Evolutionary conservation across 2,888 invertebrate species (phyloP).

Genomic region (Elegia similella): DNA sequence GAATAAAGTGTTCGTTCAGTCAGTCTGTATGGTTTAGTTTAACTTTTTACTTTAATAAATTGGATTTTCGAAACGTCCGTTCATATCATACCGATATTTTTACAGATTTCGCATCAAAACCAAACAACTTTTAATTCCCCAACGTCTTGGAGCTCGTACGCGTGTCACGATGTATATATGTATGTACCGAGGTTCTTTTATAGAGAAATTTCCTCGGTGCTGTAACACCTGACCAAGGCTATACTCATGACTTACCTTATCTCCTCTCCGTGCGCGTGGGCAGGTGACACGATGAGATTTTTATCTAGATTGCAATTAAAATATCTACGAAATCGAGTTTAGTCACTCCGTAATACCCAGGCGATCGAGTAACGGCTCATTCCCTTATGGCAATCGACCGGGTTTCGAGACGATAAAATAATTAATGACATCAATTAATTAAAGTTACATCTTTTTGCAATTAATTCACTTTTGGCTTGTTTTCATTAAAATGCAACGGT

Average conservation of each 20-base stretch:
- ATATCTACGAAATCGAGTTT: constrained; percentile 14
- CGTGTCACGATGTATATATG: too few relatives aligned
- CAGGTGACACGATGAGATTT: constrained; percentile 9
- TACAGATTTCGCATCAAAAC: too few relatives aligned
- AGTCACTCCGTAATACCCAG: neutral
- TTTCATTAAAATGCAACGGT: neutral
- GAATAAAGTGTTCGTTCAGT: too few relatives aligned
- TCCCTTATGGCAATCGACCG: neutral
- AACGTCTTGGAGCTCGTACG: too few relatives aligned
- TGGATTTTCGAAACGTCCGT: too few relatives aligned
- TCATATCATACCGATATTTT: too few relatives aligned
- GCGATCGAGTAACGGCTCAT: neutral
- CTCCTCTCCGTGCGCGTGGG: constrained; percentile 5
- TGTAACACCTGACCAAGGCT: too few relatives aligned
- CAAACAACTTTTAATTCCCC: too few relatives aligned
- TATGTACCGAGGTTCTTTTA: too few relatives aligned
- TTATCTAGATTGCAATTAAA: constrained; percentile 18
- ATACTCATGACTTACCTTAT: constrained; percentile 1
- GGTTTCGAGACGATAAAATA: constrained; percentile 2
- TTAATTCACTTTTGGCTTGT: neutral
- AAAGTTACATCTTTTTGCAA: neutral
- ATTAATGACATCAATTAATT: constrained; percentile 1
- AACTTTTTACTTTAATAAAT: too few relatives aligned
- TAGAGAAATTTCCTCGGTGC: too few relatives aligned
- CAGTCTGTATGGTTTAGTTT: too few relatives aligned